Percentiles rank a stretch among this genome's conserved stretches.
Conservation (phyloP, 2,113 vertebrate species). For the Alligator sinensis region DNA sequence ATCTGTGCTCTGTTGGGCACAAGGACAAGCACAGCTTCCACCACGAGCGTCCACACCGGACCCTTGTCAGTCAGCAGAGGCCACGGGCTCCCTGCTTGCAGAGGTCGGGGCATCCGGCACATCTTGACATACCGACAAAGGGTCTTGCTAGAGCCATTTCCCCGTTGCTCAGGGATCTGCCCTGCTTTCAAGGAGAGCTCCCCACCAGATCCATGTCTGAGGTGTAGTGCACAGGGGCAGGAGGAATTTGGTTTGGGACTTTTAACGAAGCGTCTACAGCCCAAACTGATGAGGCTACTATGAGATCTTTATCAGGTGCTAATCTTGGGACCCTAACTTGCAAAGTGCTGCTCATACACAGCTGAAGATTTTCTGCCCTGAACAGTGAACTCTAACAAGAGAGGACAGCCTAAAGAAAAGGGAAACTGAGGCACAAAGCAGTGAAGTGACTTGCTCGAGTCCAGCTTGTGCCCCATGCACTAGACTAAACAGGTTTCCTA, state of each 20-base stretch:
- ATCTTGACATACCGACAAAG: not conserved
- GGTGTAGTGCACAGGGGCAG: not conserved
- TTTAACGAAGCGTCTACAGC: not conserved
- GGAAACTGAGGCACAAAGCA: not conserved
- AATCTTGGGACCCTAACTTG: not conserved
- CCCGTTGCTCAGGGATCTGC: not conserved
- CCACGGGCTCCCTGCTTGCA: not conserved
- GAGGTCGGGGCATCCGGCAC: not conserved
- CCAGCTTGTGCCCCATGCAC: not conserved
- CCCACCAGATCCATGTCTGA: not conserved
- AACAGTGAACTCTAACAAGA: not conserved
- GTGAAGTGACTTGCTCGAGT: not conserved
- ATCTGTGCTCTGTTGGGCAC: not conserved
- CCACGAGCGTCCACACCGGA: not conserved
- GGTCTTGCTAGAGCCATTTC: not conserved
- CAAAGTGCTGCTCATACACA: not conserved
- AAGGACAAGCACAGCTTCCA: no score
- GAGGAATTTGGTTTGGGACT: not conserved
- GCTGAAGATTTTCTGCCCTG: not conserved
- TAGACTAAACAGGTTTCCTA: not conserved
- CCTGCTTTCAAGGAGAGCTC: not conserved
- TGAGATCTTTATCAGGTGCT: not conserved
- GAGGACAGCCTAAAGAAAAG: not conserved
- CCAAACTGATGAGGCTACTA: not conserved
- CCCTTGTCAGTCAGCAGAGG: not conserved